These are phyloP conservation scores for Rhagonycha fulva DNA, from an alignment of 2,888 invertebrate species.

Conservation along the genomic window DNA sequence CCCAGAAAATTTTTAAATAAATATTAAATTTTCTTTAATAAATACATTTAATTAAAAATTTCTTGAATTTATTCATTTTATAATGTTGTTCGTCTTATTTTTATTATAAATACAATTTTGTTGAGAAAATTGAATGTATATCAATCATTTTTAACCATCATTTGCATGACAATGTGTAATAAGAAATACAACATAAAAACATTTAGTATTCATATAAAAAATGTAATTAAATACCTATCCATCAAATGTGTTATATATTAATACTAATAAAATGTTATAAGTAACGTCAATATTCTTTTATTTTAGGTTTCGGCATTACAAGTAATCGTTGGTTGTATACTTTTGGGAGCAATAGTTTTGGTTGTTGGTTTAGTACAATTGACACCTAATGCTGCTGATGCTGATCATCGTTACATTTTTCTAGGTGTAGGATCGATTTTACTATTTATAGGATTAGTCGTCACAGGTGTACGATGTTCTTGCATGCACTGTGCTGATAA, in stretches of 20 bases:
- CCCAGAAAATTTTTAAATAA: no score
- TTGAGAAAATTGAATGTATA: no score
- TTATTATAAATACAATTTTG: no score
- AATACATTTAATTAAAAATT: no score
- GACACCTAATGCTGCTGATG: conserved; percentile 76
- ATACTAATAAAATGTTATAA: neutral
- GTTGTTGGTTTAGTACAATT: conserved; percentile 78
- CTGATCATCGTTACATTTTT: conserved; percentile 72
- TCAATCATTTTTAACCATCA: neutral
- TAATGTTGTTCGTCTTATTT: no score
- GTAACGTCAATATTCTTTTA: conserved; percentile 10
- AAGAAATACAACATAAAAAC: neutral
- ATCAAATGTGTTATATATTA: neutral
- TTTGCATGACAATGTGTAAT: neutral
- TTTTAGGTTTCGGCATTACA: conserved; percentile 72
- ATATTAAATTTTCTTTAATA: no score
- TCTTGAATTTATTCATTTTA: no score
- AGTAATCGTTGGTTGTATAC: conserved; percentile 73
- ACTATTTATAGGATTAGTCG: conserved; percentile 64
- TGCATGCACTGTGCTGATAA: conserved; percentile 64
- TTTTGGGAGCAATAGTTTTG: conserved; percentile 73
- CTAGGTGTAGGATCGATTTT: conserved; percentile 70
- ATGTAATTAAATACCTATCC: neutral
- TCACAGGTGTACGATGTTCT: conserved; percentile 69
- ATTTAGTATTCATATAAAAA: neutral